A percentile compares a stretch with the other conserved stretches of the same genome.
Evolutionary conservation across 2,888 invertebrate species (phyloP).

Genomic region (Fragum fragum): DNA sequence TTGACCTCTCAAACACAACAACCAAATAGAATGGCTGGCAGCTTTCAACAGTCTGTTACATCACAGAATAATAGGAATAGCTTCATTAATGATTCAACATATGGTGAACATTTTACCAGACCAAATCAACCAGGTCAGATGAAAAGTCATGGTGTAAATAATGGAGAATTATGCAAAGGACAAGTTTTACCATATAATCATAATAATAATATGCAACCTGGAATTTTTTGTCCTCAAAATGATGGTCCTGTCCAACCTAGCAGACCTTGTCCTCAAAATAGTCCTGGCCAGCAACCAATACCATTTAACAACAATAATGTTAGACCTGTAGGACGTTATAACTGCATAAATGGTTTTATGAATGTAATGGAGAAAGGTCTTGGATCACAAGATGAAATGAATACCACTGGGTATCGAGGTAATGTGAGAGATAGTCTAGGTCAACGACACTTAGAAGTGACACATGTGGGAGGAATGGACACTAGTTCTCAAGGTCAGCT

Average conservation of each 20-base stretch:
- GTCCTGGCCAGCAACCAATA: neutral
- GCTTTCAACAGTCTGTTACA: neutral
- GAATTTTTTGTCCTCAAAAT: neutral
- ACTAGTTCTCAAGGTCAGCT: too few species aligned
- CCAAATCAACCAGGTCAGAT: neutral
- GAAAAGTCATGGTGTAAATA: constrained; percentile 4
- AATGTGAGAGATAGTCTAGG: too few species aligned
- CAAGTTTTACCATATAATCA: neutral
- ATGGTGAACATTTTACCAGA: neutral
- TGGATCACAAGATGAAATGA: too few species aligned
- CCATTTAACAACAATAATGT: neutral
- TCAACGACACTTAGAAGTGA: too few species aligned
- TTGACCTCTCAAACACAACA: neutral
- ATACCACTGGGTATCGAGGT: too few species aligned
- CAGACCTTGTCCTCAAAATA: neutral
- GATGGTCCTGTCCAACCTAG: too few species aligned
- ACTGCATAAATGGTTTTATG: neutral
- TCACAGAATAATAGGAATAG: neutral
- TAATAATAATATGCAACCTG: neutral
- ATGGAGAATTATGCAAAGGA: neutral
- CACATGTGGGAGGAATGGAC: too few species aligned
- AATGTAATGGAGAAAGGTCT: too few species aligned
- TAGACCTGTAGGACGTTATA: neutral
- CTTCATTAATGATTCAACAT: neutral
- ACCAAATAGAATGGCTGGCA: neutral